These are phyloP conservation scores for Pinna nobilis DNA, from an alignment of 1,140 invertebrate genomes.

Conservation along the genomic window DNA sequence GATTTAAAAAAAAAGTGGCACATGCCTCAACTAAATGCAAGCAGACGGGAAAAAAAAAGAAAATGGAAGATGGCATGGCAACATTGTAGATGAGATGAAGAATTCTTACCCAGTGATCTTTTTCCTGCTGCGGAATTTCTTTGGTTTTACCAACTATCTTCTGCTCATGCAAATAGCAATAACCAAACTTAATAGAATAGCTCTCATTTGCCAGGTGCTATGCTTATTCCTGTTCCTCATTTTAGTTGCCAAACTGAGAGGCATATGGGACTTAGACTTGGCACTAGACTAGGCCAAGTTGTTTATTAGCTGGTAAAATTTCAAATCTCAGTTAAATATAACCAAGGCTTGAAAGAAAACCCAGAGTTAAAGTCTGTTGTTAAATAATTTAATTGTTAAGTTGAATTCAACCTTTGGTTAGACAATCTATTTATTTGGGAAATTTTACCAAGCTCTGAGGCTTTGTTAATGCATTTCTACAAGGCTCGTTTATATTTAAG, in stretches of 20 bases:
- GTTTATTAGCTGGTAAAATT: not conserved
- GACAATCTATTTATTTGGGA: too few relatives aligned
- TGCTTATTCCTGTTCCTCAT: not conserved
- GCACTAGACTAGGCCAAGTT: not conserved
- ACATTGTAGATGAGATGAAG: too few relatives aligned
- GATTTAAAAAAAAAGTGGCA: too few relatives aligned
- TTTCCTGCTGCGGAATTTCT: conserved; percentile 30
- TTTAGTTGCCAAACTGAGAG: not conserved
- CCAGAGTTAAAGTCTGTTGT: too few relatives aligned
- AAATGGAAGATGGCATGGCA: not conserved
- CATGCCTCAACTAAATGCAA: not conserved
- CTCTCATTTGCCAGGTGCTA: not conserved
- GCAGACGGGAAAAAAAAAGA: not conserved
- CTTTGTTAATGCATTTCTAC: too few relatives aligned
- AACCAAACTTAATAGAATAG: conserved; percentile 9
- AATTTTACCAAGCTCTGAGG: too few relatives aligned
- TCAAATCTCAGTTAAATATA: not conserved
- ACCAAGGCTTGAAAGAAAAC: too few relatives aligned
- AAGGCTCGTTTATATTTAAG: too few relatives aligned
- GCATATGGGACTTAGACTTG: not conserved
- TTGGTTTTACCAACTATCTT: conserved; percentile 37
- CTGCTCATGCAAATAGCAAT: conserved; percentile 23
- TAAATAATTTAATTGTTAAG: too few relatives aligned
- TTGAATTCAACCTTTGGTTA: too few relatives aligned
- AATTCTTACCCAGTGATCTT: conserved; percentile 40